phyloP scores from a whole-genome alignment of 2,888 invertebrate genomes.

The Charanyca ferruginea region DNA sequence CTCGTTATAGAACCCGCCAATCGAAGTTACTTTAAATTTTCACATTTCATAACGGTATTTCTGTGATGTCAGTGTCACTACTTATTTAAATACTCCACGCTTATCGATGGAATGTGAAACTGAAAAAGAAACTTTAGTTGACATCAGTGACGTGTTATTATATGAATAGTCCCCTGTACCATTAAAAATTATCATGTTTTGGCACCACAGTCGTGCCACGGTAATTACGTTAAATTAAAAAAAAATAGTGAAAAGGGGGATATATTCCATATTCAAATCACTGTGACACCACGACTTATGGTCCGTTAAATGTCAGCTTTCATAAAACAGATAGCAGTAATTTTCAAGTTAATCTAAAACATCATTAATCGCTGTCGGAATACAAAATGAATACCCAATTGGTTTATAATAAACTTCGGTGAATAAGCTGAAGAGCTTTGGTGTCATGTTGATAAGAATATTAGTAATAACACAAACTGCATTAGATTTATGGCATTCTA shows the following conservation, averaged over 20 bases:
- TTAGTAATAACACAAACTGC: constrained; percentile 56
- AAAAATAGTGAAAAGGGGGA: constrained; percentile 43
- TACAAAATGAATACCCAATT: constrained; percentile 40
- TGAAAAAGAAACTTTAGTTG: constrained; percentile 53
- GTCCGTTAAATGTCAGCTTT: constrained; percentile 31
- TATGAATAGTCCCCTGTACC: constrained; percentile 43
- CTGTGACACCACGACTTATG: constrained; percentile 43
- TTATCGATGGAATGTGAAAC: constrained; percentile 56
- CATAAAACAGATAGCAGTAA: constrained; percentile 34
- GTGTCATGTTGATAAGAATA: constrained; percentile 60
- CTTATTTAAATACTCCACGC: constrained; percentile 12
- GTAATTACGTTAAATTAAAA: constrained; percentile 41
- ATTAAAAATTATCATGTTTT: constrained; percentile 42
- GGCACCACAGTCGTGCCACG: constrained; percentile 45
- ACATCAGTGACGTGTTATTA: constrained; percentile 57
- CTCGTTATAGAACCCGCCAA: constrained; percentile 39
- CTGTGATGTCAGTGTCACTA: constrained; percentile 32
- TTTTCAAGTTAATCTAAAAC: constrained; percentile 35
- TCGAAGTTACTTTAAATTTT: constrained; percentile 42
- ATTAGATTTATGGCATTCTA: constrained; percentile 58
- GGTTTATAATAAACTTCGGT: constrained; percentile 41
- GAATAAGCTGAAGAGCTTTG: constrained; percentile 41
- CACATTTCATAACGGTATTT: constrained; percentile 47
- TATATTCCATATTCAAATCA: constrained; percentile 47
- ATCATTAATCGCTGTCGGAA: constrained; percentile 47